Evolutionary conservation across 2,113 vertebrate species (phyloP).

Genomic region (Naja naja): DNA sequence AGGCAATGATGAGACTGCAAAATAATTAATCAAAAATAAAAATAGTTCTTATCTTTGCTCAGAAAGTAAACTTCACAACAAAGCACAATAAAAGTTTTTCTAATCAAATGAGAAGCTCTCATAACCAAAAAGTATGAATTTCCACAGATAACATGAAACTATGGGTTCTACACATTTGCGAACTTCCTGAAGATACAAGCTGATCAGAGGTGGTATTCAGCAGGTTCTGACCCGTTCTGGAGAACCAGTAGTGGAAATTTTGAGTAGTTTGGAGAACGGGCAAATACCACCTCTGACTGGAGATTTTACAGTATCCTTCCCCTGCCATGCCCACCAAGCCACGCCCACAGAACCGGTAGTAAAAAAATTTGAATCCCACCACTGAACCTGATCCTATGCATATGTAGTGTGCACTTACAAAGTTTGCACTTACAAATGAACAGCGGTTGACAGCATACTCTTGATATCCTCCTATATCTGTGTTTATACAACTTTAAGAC

Average conservation of each 20-base stretch:
- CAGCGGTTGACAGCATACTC: background rate
- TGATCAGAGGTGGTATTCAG: background rate
- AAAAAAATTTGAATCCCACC: too few species aligned
- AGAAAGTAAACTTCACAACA: background rate
- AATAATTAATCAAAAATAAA: background rate
- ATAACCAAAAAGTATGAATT: background rate
- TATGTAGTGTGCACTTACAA: background rate
- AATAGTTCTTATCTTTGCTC: background rate
- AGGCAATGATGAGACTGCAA: conserved; percentile 7
- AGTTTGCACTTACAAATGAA: background rate
- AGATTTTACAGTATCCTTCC: too few species aligned
- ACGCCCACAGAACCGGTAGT: too few species aligned
- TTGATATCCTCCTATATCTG: background rate
- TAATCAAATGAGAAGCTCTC: background rate
- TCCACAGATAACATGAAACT: background rate
- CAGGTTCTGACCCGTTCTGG: too few species aligned
- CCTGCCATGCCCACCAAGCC: too few species aligned
- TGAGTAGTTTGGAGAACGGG: too few species aligned
- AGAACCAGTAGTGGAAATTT: too few species aligned
- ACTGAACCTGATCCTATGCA: background rate
- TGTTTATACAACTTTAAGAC: background rate
- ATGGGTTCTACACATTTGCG: background rate
- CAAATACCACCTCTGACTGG: too few species aligned
- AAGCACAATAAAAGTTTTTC: background rate
- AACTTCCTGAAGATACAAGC: background rate